Conservation (phyloP, 2,888 invertebrate genomes). For the Eubasilissa splendida region DNA sequence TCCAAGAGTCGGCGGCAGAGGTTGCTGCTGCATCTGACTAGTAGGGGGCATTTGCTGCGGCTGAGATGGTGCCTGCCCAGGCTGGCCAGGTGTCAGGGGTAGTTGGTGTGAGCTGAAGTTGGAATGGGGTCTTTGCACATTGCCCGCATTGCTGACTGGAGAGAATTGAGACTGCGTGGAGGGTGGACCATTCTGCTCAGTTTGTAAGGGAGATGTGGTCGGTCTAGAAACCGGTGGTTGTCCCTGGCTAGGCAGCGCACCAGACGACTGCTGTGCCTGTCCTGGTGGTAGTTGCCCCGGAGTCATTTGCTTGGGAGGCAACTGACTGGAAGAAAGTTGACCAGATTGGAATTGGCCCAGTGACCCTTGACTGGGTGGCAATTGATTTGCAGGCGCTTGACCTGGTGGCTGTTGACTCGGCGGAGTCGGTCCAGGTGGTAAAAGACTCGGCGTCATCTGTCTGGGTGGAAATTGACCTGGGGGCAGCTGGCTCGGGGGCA, state of each 20-base stretch:
- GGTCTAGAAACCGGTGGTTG: constrained; percentile 5
- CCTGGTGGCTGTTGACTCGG: constrained; percentile 52
- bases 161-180: constrained; percentile 37
- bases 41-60: constrained; percentile 51
- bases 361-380: constrained; percentile 44
- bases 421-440: constrained; percentile 59
- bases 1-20: constrained; percentile 6
- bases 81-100: constrained; percentile 3
- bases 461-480: constrained; percentile 41
- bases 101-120: constrained; percentile 34
- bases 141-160: neutral
- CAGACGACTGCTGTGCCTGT: neutral
- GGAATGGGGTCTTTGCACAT: constrained; percentile 39
- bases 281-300: constrained; percentile 16
- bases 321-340: constrained; percentile 48
- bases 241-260: neutral
- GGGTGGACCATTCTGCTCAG: neutral
- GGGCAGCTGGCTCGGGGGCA: constrained; percentile 41
- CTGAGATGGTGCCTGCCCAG: constrained; percentile 40
- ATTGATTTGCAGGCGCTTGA: constrained; percentile 64
- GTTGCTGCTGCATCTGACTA: constrained; percentile 13
- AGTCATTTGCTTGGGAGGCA: constrained; percentile 47
- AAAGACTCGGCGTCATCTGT: constrained; percentile 48
- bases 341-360: constrained; percentile 51
- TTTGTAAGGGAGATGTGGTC: neutral